Percentiles rank a stretch among this genome's conserved stretches.
Evolutionary conservation across 2,888 invertebrate genomes (phyloP).

Genomic region (Neoascia interrupta): DNA sequence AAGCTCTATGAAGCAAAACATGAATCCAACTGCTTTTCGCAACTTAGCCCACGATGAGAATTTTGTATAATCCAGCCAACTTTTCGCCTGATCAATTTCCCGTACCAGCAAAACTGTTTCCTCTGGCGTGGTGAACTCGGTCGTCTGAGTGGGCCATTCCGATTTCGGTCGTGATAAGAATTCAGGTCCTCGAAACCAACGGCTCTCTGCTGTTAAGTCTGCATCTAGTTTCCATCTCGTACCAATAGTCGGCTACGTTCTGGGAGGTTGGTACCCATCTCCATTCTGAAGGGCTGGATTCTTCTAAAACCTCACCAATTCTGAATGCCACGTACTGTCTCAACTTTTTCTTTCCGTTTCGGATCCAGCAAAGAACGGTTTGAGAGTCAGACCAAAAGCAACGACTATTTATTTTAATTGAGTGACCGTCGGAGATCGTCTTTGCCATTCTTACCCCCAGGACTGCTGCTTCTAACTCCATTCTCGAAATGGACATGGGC

Average conservation of each 20-base stretch:
- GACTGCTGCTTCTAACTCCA: conserved; percentile 5
- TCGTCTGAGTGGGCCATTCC: conserved; percentile 1
- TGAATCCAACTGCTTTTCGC: too few relatives aligned
- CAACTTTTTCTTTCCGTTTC: background rate
- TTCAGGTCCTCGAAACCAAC: conserved; percentile 1
- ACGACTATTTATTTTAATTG: background rate
- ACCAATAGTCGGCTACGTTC: conserved; percentile 14
- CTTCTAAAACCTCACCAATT: conserved; percentile 1
- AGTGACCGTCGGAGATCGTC: background rate
- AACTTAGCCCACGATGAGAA: conserved; percentile 19
- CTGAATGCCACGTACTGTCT: background rate
- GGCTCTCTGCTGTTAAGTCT: background rate
- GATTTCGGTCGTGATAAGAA: conserved; percentile 2
- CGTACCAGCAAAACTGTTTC: too few relatives aligned
- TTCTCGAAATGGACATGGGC: background rate
- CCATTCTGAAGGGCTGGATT: background rate
- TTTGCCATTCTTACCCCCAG: background rate
- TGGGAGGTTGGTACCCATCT: conserved; percentile 8
- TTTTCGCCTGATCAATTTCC: too few relatives aligned
- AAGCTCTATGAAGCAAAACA: too few relatives aligned
- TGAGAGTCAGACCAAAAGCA: conserved; percentile 7
- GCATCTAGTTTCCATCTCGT: too few relatives aligned
- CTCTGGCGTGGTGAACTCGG: too few relatives aligned
- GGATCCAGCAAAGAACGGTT: conserved; percentile 16
- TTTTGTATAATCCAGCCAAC: background rate